Evolutionary conservation across 2,797 vertebrate species (phyloP).

Genomic region (Streptopelia turtur): DNA sequence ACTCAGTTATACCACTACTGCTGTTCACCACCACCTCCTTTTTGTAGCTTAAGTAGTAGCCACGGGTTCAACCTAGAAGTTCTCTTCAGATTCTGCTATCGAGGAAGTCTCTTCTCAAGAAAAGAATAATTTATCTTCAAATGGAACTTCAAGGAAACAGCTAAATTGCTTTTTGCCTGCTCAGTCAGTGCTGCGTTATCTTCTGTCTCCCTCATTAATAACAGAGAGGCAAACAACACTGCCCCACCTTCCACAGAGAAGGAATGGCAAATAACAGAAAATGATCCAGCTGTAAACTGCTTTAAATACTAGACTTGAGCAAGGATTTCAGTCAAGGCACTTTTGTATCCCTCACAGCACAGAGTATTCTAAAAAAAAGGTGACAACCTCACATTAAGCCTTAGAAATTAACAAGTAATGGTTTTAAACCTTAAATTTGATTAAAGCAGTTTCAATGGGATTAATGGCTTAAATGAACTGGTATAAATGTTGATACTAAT

Average conservation of each 20-base stretch:
- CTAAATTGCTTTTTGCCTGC: neutral
- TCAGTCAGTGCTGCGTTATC: neutral
- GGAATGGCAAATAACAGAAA: neutral
- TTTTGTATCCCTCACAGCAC: neutral
- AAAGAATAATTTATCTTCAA: neutral
- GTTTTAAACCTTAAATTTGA: conserved; percentile 9
- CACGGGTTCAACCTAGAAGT: neutral
- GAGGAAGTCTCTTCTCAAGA: neutral
- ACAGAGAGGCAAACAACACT: neutral
- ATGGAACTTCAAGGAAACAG: neutral
- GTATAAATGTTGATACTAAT: neutral
- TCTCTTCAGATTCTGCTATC: neutral
- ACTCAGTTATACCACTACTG: neutral
- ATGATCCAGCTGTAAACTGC: neutral
- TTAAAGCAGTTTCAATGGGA: neutral
- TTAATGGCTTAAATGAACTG: neutral
- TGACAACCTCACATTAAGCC: neutral
- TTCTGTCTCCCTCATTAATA: neutral
- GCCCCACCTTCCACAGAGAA: neutral
- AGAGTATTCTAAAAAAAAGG: neutral
- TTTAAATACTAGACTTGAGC: neutral
- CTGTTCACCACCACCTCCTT: neutral
- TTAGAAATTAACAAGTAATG: conserved; percentile 18
- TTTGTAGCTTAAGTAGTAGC: neutral
- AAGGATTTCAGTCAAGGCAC: neutral